Conservation (phyloP, 2,888 invertebrate species). For the Griposia aprilina region DNA sequence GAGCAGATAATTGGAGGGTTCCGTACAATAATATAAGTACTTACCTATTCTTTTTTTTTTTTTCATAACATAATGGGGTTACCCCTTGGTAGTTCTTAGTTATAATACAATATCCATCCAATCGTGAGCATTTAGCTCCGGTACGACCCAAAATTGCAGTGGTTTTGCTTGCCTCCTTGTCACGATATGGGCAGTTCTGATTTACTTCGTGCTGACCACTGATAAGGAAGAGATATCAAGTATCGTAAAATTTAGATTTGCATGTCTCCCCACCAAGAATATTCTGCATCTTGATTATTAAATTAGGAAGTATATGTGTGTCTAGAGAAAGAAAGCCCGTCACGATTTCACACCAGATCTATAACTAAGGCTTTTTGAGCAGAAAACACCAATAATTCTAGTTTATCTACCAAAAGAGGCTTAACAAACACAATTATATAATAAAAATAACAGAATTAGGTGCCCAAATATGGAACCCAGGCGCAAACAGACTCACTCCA, state of each 20-base stretch:
- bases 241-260: slow-evolving; percentile 9
- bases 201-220: slow-evolving; percentile 15
- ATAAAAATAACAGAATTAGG: slow-evolving; percentile 39
- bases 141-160: too few relatives aligned
- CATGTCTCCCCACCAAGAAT: too few relatives aligned
- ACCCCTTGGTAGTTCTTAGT: too few relatives aligned
- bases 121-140: too few relatives aligned
- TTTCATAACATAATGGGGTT: too few relatives aligned
- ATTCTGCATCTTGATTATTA: neutral
- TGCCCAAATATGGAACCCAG: slow-evolving; percentile 51
- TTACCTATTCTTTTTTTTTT: too few relatives aligned
- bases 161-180: too few relatives aligned
- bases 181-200: neutral
- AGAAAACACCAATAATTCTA: slow-evolving; percentile 3
- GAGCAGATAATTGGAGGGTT: neutral
- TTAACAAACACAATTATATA: slow-evolving; percentile 22
- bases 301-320: neutral
- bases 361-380: neutral
- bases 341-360: neutral
- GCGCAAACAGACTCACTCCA: slow-evolving; percentile 60
- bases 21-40: slow-evolving; percentile 13
- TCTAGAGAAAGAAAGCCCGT: neutral
- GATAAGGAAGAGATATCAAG: neutral
- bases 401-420: slow-evolving; percentile 2
- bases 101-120: too few relatives aligned